Evolutionary conservation across 2,113 vertebrate genomes (phyloP).

Genomic region (Sylvia atricapilla): DNA sequence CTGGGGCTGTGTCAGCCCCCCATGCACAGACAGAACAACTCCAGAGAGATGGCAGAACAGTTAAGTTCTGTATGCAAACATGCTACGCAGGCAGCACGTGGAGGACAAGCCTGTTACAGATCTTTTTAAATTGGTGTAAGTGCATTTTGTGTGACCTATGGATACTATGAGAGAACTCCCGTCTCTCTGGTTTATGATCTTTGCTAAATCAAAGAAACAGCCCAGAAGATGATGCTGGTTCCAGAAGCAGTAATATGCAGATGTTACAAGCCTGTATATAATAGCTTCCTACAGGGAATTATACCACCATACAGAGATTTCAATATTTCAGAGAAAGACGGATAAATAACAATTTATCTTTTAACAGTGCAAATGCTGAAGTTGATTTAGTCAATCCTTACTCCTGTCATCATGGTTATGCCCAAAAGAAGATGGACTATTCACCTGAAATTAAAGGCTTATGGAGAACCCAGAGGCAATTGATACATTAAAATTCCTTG

Average conservation of each 20-base stretch:
- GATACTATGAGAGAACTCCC: neutral
- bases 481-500: neutral
- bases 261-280: neutral
- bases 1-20: neutral
- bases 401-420: neutral
- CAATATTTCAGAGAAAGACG: neutral
- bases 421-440: neutral
- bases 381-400: neutral
- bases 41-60: neutral
- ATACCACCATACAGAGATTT: neutral
- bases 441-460: neutral
- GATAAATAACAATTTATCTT: neutral
- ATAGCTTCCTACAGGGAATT: neutral
- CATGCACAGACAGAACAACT: neutral
- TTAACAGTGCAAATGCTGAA: neutral
- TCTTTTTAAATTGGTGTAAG: neutral
- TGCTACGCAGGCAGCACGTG: fast-evolving
- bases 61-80: neutral
- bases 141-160: neutral
- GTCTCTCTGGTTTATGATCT: neutral
- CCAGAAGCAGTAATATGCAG: neutral
- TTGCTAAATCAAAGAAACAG: neutral
- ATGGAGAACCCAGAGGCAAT: neutral
- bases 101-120: neutral
- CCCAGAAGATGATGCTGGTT: neutral